phyloP scores from a whole-genome alignment of 92 coral and sea anemone species.

The Bergia sp. region DNA sequence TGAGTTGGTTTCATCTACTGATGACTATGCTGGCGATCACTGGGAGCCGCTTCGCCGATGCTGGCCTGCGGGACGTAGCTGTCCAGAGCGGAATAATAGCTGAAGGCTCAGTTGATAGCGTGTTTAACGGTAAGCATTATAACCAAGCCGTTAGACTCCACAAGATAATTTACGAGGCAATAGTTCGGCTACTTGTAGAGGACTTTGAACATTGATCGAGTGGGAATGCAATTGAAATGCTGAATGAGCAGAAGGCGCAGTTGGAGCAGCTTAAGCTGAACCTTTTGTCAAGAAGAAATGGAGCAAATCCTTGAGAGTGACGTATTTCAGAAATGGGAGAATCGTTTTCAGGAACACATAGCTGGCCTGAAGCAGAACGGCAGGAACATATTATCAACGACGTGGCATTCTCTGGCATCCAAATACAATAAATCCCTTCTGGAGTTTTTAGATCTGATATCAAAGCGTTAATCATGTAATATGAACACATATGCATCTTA shows the following conservation, averaged over 20 bases:
- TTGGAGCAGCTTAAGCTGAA: constrained; percentile 48
- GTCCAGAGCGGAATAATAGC: constrained; percentile 40
- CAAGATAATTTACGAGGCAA: constrained; percentile 32
- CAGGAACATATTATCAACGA: too few species aligned
- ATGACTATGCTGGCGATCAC: constrained; percentile 48
- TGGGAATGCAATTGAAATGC: constrained; percentile 18
- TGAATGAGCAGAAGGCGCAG: constrained; percentile 34
- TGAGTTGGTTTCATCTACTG: constrained; percentile 1
- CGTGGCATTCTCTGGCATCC: too few species aligned
- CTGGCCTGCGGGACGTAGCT: constrained; percentile 68
- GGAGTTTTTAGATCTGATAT: too few species aligned
- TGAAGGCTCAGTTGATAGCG: constrained; percentile 20
- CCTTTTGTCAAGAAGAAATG: constrained; percentile 42
- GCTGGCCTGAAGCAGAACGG: constrained; percentile 30
- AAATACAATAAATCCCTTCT: too few species aligned
- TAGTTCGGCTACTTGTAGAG: constrained; percentile 13
- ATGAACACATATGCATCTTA: too few species aligned
- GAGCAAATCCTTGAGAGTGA: constrained; percentile 29
- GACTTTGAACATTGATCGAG: constrained; percentile 29
- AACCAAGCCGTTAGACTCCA: constrained; percentile 49
- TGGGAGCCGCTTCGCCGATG: constrained; percentile 75
- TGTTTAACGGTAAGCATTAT: constrained; percentile 38
- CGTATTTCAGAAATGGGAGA: constrained; percentile 15
- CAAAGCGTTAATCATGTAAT: too few species aligned
- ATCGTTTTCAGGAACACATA: constrained; percentile 30